Percentiles rank a stretch among this genome's conserved stretches.
phyloP scores from a whole-genome alignment of 2,888 invertebrate species.

The Schizaphis graminum region DNA sequence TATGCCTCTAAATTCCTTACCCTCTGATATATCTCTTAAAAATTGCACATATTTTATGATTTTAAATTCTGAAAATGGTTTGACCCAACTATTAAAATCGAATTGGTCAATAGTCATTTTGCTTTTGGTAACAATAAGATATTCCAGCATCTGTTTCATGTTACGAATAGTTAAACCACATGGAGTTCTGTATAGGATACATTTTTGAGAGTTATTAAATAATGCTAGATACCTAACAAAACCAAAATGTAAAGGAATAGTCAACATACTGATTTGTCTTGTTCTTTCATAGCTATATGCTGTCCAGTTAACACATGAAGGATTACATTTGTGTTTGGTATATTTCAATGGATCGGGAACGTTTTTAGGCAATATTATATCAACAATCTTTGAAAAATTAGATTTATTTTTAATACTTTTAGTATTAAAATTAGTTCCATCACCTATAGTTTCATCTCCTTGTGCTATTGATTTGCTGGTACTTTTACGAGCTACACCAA shows the following conservation, averaged over 20 bases:
- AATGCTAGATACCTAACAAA: conserved; percentile 72
- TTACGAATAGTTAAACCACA: conserved; percentile 86
- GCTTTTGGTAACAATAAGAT: conserved; percentile 79
- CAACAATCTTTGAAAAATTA: background rate
- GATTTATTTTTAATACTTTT: background rate
- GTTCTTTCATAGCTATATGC: conserved; percentile 74
- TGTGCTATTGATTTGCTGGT: conserved; percentile 71
- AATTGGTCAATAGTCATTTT: conserved; percentile 91
- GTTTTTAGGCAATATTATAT: background rate
- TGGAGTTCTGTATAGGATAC: conserved; percentile 77
- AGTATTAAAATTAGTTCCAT: no score
- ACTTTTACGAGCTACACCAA: conserved; percentile 85
- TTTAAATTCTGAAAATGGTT: conserved; percentile 87
- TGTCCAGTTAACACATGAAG: conserved; percentile 71
- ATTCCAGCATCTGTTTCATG: conserved; percentile 82
- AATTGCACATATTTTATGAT: conserved; percentile 73
- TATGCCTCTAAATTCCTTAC: conserved; percentile 89
- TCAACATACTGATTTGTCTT: conserved; percentile 82
- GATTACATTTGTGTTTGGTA: conserved; percentile 78
- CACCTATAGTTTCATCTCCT: background rate
- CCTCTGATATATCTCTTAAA: conserved; percentile 80
- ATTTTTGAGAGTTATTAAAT: background rate
- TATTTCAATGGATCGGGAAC: conserved; percentile 70
- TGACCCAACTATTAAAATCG: conserved; percentile 85
- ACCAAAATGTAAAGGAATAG: conserved; percentile 87